Conservation (phyloP, 37 sponge, comb jelly and placozoan genomes). For the Spongilla lacustris region DNA sequence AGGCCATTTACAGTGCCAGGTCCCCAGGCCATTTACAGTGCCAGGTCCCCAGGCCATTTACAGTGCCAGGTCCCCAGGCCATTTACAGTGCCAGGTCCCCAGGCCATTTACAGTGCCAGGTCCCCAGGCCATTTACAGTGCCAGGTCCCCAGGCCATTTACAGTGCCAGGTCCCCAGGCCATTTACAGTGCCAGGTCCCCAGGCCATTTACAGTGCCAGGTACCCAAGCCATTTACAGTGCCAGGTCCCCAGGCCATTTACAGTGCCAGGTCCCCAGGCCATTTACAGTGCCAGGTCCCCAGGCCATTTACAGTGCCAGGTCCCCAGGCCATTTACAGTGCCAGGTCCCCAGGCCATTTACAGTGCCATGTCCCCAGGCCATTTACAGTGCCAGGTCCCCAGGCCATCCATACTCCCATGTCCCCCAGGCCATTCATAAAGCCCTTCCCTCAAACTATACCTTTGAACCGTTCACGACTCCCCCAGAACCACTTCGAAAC, state of each 20-base stretch:
- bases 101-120: neutral
- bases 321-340: no score
- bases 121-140: neutral
- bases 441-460: neutral
- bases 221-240: no score
- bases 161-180: neutral
- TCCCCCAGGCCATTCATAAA: neutral
- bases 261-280: neutral
- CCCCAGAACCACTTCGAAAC: conserved; percentile 46
- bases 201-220: no score
- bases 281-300: neutral
- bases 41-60: neutral
- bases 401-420: neutral
- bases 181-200: neutral
- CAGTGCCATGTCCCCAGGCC: neutral
- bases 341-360: neutral
- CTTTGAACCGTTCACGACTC: conserved; percentile 7
- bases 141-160: neutral
- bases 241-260: neutral
- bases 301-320: neutral
- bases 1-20: neutral
- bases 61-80: no score
- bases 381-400: neutral
- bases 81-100: neutral
- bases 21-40: neutral